Conservation (phyloP, 2,113 vertebrate genomes). For the Eubucco bourcierii region DNA sequence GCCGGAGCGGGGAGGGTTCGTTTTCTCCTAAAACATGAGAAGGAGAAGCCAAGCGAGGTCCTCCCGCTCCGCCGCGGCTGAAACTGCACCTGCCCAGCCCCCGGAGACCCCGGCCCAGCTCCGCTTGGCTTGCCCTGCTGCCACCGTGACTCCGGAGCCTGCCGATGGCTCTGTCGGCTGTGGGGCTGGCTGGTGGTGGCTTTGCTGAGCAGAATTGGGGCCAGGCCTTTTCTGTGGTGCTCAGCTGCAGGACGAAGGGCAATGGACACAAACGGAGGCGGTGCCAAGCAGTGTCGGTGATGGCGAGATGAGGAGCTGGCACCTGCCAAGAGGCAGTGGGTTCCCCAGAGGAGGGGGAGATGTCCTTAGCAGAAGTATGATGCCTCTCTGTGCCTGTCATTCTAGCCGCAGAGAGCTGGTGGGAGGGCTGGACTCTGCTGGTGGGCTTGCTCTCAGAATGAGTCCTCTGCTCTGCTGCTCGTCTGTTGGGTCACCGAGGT, state of each 20-base stretch:
- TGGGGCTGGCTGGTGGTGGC: neutral
- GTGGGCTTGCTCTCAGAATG: fast-evolving
- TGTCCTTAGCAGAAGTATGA: fast-evolving
- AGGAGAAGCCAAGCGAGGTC: neutral
- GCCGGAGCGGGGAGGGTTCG: too few relatives aligned
- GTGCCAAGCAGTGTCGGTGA: neutral
- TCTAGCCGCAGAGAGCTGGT: fast-evolving
- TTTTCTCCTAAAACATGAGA: neutral
- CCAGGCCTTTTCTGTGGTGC: too few relatives aligned
- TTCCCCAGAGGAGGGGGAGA: neutral
- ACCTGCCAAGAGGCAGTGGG: neutral
- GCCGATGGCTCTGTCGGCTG: fast-evolving
- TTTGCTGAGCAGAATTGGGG: neutral
- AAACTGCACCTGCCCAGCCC: too few relatives aligned
- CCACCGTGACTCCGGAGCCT: neutral
- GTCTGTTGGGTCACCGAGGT: neutral
- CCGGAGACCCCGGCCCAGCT: too few relatives aligned
- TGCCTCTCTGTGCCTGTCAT: fast-evolving
- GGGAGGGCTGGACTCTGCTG: neutral
- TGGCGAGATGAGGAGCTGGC: fast-evolving
- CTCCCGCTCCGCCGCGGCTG: too few relatives aligned
- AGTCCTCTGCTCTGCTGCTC: neutral
- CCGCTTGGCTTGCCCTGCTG: neutral
- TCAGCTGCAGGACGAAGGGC: too few relatives aligned
- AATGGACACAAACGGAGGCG: too few relatives aligned